Percentiles rank a stretch among this genome's conserved stretches.
Conservation (phyloP, 2,888 invertebrate genomes). For the Drosophila robusta region DNA sequence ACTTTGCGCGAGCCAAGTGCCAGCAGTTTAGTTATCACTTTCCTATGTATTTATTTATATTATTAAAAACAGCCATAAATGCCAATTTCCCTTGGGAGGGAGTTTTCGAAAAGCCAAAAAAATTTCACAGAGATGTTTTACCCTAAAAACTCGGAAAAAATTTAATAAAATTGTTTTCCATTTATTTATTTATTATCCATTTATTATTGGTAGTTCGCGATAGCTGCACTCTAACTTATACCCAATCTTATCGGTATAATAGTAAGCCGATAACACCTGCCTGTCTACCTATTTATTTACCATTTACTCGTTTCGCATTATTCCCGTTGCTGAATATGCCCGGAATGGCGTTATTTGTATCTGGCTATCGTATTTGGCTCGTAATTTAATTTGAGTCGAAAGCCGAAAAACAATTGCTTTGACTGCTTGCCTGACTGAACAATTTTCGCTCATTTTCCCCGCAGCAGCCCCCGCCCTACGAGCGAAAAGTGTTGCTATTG, state of each 20-base stretch:
- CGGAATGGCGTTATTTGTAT: neutral
- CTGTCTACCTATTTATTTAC: constrained; percentile 7
- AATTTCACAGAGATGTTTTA: too few relatives aligned
- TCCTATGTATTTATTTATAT: neutral
- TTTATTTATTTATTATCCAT: too few relatives aligned
- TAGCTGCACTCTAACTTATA: neutral
- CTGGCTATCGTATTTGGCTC: neutral
- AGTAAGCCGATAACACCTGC: constrained; percentile 10
- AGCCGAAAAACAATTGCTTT: neutral
- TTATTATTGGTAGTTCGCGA: neutral
- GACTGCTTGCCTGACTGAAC: neutral
- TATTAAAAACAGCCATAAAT: too few relatives aligned
- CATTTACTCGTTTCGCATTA: neutral
- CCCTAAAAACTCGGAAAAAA: too few relatives aligned
- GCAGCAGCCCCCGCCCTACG: neutral
- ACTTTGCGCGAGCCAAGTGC: too few relatives aligned
- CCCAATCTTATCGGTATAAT: neutral
- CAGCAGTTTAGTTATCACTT: neutral
- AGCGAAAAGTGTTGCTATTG: constrained; percentile 26
- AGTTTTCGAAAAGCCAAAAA: too few relatives aligned
- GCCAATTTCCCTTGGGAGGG: too few relatives aligned
- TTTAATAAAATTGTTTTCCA: too few relatives aligned
- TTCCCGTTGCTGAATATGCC: neutral
- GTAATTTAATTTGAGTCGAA: constrained; percentile 17
- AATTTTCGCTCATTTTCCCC: neutral